Conservation (phyloP, 35 echinoderm and acorn worm genomes). For the Antedon bifida region DNA sequence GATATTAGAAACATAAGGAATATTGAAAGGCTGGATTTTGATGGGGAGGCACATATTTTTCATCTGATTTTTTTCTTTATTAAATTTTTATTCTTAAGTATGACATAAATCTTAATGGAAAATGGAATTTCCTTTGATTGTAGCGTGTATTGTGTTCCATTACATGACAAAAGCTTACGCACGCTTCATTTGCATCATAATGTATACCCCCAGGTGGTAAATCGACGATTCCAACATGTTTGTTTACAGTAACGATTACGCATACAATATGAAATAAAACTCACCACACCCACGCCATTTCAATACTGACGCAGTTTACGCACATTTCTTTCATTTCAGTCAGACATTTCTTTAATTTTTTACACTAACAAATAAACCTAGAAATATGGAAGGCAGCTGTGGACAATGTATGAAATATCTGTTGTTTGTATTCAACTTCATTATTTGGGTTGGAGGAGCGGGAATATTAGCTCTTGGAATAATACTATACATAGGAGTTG, state of each 20-base stretch:
- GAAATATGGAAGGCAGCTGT: neutral
- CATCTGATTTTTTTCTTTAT: no score
- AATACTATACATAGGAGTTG: neutral
- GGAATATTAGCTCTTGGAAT: neutral
- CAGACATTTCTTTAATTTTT: neutral
- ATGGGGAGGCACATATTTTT: no score
- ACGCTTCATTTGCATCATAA: neutral
- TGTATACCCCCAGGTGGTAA: neutral
- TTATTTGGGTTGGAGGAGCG: neutral
- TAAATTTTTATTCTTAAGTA: no score
- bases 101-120: no score
- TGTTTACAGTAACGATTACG: neutral
- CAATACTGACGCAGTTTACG: neutral
- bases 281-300: neutral
- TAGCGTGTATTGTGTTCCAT: neutral
- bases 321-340: neutral
- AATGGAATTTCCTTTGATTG: no score
- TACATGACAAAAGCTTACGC: neutral
- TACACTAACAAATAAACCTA: neutral
- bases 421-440: neutral
- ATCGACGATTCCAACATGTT: neutral
- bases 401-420: neutral
- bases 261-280: neutral
- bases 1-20: neutral
- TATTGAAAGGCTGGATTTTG: no score